Evolutionary conservation across 2,113 vertebrate genomes (phyloP).

Genomic region (Trinectes maculatus): DNA sequence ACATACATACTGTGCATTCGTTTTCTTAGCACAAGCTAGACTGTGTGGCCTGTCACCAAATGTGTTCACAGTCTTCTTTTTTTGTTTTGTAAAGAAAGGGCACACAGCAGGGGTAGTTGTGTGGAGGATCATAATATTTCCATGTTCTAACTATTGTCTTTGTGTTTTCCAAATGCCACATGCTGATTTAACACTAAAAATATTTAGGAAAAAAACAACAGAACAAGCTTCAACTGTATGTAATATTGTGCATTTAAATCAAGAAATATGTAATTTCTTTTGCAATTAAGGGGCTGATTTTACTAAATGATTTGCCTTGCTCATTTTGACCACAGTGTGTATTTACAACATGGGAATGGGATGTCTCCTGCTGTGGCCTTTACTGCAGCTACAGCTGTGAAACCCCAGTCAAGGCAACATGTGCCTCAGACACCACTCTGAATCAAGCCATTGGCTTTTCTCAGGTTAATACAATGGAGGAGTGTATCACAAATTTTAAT

Average conservation of each 20-base stretch:
- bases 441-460: conserved; percentile 58
- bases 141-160: conserved; percentile 30
- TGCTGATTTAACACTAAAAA: conserved; percentile 15
- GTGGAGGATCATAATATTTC: conserved; percentile 29
- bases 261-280: neutral
- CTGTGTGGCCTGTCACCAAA: neutral
- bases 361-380: conserved; percentile 11
- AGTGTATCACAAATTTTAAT: conserved; percentile 80
- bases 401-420: conserved; percentile 7
- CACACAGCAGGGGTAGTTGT: conserved; percentile 41
- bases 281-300: neutral
- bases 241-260: neutral
- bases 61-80: neutral
- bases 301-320: neutral
- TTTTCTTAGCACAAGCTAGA: neutral
- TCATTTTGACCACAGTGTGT: conserved; percentile 6
- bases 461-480: conserved; percentile 63
- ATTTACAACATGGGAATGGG: neutral
- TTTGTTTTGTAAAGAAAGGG: conserved; percentile 25
- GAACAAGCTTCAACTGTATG: neutral
- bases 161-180: conserved; percentile 8
- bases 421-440: conserved; percentile 17
- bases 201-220: neutral
- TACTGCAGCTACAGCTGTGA: conserved; percentile 18
- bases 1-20: neutral